These are phyloP conservation scores for Catocala nupta DNA, from an alignment of 2,888 invertebrate species.

Conservation along the genomic window DNA sequence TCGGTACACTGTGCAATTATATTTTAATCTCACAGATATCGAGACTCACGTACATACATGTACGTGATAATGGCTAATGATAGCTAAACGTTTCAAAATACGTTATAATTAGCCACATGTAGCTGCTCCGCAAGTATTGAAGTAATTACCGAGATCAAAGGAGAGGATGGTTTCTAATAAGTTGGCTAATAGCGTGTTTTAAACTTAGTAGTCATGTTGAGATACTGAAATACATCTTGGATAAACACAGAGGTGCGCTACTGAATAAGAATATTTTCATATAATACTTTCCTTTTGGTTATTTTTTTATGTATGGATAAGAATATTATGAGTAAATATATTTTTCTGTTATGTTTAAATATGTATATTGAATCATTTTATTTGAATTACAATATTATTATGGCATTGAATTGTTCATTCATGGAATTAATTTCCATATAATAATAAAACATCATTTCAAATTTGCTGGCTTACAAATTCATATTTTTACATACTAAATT, in stretches of 20 bases:
- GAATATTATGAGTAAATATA: no score
- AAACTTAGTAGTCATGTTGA: constrained; percentile 13
- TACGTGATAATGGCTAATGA: constrained; percentile 7
- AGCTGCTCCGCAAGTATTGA: constrained; percentile 3
- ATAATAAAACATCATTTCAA: no score
- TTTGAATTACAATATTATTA: no score
- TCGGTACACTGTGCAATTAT: background rate
- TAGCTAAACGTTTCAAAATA: constrained; percentile 27
- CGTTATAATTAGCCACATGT: constrained; percentile 34
- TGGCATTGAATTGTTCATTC: no score
- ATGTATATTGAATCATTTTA: no score
- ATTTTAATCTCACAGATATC: constrained; percentile 4
- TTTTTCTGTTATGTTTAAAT: no score
- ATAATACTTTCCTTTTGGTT: no score
- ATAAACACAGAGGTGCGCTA: background rate
- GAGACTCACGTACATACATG: background rate
- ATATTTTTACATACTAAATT: no score
- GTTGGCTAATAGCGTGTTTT: constrained; percentile 17
- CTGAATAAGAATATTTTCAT: background rate
- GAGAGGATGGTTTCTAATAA: constrained; percentile 9
- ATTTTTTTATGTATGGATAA: no score
- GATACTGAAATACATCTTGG: constrained; percentile 7
- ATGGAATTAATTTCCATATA: no score
- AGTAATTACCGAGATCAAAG: constrained; percentile 14
- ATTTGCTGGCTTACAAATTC: no score